These are phyloP conservation scores for Corvus hawaiiensis DNA, from an alignment of 2,113 vertebrate genomes.

Conservation along the genomic window DNA sequence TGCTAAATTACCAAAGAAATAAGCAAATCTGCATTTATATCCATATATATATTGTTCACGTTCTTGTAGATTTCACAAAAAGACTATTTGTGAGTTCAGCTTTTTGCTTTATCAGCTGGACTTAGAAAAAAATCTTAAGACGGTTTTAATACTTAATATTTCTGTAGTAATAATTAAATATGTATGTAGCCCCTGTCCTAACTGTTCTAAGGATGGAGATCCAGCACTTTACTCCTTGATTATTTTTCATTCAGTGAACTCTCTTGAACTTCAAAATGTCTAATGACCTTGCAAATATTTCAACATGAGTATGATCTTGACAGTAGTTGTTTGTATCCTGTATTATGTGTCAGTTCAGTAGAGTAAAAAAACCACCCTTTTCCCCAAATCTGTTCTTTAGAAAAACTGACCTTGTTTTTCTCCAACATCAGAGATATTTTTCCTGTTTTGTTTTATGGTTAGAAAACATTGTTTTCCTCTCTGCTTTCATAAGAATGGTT, in stretches of 20 bases:
- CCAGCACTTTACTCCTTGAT: background rate
- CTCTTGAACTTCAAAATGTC: background rate
- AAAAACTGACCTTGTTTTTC: background rate
- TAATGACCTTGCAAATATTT: background rate
- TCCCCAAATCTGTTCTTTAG: background rate
- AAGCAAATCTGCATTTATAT: background rate
- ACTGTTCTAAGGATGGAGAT: background rate
- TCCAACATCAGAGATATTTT: background rate
- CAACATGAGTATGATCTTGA: background rate
- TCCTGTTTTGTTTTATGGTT: background rate
- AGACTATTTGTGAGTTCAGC: background rate
- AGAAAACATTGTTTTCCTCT: background rate
- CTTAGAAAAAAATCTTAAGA: background rate
- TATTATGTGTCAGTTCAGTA: background rate
- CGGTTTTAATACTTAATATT: background rate
- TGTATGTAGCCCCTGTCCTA: background rate
- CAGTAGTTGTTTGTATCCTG: background rate
- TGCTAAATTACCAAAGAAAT: background rate
- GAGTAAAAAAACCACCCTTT: background rate
- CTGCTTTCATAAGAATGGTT: background rate
- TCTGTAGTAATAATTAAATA: background rate
- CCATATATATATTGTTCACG: fast-evolving
- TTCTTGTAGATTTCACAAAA: background rate
- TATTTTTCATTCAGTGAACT: background rate
- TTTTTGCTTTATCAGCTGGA: background rate